Conservation (phyloP, 2,797 vertebrate genomes). For the Sebastes oblongus region DNA sequence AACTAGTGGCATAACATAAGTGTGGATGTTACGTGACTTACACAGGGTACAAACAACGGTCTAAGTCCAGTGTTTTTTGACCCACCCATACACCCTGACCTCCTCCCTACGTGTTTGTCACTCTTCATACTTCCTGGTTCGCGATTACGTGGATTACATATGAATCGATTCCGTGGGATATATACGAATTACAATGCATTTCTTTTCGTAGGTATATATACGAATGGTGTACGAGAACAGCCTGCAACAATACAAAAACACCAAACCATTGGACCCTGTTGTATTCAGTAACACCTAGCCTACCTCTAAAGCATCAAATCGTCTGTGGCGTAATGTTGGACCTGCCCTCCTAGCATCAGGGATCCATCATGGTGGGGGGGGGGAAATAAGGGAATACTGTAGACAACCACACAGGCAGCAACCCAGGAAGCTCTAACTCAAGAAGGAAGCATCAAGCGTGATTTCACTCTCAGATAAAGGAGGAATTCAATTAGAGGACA, state of each 20-base stretch:
- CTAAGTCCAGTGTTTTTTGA: too few relatives aligned
- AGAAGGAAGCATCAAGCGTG: slow-evolving; percentile 60
- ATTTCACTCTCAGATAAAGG: slow-evolving; percentile 65
- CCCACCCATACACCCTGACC: too few relatives aligned
- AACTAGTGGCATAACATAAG: too few relatives aligned
- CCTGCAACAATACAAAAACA: neutral
- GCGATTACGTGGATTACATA: too few relatives aligned
- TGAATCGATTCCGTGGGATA: too few relatives aligned
- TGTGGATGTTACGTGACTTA: too few relatives aligned
- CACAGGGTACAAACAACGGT: too few relatives aligned
- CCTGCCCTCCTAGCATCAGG: slow-evolving; percentile 30
- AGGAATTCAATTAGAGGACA: slow-evolving; percentile 71
- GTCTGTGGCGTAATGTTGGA: slow-evolving; percentile 31
- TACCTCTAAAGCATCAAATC: neutral
- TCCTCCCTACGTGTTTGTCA: too few relatives aligned
- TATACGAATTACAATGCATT: too few relatives aligned
- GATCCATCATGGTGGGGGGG: slow-evolving; percentile 32
- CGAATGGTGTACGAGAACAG: too few relatives aligned
- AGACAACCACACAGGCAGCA: slow-evolving; percentile 53
- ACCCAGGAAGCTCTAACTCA: slow-evolving; percentile 55
- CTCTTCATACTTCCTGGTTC: too few relatives aligned
- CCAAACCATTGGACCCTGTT: neutral
- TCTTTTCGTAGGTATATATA: too few relatives aligned
- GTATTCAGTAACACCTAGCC: neutral
- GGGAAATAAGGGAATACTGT: slow-evolving; percentile 45